phyloP scores from a whole-genome alignment of 2,797 vertebrate genomes.

The Cossypha dichroa region DNA sequence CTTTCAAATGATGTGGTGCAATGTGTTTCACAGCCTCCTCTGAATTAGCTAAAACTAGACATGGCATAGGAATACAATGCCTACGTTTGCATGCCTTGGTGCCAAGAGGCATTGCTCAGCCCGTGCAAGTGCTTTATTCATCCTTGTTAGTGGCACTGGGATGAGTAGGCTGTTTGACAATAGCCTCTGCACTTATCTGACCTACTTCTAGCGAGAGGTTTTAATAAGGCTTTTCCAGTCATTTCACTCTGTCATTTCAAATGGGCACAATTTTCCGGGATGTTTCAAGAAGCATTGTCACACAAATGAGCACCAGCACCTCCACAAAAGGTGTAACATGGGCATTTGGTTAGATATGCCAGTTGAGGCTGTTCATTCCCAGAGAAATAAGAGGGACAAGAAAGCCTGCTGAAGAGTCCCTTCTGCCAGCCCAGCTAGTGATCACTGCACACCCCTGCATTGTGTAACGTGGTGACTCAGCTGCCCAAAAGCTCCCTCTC shows the following conservation, averaged over 20 bases:
- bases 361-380: not conserved
- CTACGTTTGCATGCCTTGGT: not conserved
- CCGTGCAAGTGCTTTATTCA: constrained; percentile 6
- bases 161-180: constrained; percentile 49
- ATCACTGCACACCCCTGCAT: not conserved
- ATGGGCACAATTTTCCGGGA: not conserved
- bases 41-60: constrained; percentile 28
- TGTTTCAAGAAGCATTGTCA: not conserved
- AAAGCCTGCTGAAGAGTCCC: not conserved
- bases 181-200: constrained; percentile 44
- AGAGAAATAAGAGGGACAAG: not conserved
- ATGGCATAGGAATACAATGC: constrained; percentile 42
- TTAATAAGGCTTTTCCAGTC: constrained; percentile 40
- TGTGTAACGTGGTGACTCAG: not conserved
- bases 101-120: constrained; percentile 40
- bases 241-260: not conserved
- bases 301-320: not conserved
- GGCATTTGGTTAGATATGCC: not conserved
- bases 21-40: not conserved
- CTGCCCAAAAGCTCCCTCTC: not conserved
- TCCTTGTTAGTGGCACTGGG: constrained; percentile 18
- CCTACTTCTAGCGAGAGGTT: constrained; percentile 36
- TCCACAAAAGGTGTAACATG: not conserved
- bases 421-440: not conserved
- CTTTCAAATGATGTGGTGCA: not conserved